A percentile compares a stretch with the other conserved stretches of the same genome.
Conservation (phyloP, 2,113 vertebrate genomes). For the Pseudopipra pipra region DNA sequence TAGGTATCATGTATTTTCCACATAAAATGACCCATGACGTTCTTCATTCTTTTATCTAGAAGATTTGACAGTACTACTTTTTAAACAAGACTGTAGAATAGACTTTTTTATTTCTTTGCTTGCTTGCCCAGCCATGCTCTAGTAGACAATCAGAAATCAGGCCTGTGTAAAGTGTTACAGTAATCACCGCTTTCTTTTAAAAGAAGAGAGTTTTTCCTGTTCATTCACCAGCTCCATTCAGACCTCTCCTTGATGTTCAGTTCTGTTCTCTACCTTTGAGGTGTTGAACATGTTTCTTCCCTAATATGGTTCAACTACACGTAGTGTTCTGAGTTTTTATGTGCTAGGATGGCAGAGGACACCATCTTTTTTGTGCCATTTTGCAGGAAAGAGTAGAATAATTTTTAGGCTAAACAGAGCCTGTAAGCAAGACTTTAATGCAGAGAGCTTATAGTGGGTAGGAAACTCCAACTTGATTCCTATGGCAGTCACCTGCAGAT, state of each 20-base stretch:
- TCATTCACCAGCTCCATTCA: neutral
- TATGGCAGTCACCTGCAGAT: neutral
- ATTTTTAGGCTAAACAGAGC: neutral
- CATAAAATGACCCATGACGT: neutral
- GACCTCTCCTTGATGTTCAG: neutral
- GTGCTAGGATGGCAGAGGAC: neutral
- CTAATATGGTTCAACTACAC: neutral
- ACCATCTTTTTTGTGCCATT: neutral
- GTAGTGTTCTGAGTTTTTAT: neutral
- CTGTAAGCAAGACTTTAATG: neutral
- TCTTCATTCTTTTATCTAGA: neutral
- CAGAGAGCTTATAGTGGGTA: neutral
- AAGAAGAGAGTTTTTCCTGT: neutral
- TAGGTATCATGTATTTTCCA: neutral
- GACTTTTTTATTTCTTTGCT: neutral
- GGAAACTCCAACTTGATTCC: neutral
- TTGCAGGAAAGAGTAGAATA: neutral
- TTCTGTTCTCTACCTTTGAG: neutral
- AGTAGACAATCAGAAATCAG: neutral
- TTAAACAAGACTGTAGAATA: neutral
- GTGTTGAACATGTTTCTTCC: neutral
- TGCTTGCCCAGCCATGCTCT: neutral
- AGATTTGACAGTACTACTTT: neutral
- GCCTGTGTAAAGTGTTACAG: neutral
- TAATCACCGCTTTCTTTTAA: neutral